phyloP scores from a whole-genome alignment of 2,113 vertebrate genomes.

The Anhinga rufa region DNA sequence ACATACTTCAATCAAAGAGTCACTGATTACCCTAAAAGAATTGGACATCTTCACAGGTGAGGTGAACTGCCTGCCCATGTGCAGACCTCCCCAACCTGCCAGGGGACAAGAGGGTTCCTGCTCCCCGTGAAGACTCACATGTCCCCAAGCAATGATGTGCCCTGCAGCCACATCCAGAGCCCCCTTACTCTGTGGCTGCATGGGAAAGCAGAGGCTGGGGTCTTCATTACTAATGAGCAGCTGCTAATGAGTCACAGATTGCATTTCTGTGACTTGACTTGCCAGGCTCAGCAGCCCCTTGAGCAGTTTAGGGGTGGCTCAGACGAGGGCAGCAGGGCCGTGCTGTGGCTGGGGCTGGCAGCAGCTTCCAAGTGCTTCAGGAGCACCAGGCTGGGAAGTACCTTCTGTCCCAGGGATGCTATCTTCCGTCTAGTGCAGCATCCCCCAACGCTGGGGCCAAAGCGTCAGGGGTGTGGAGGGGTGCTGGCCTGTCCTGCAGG shows the following conservation, averaged over 20 bases:
- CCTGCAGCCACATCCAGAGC: not conserved
- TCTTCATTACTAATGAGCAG: not conserved
- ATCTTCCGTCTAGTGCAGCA: accelerated
- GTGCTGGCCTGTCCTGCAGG: not conserved
- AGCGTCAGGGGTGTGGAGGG: no score
- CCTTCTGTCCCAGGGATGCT: not conserved
- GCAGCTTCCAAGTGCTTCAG: not conserved
- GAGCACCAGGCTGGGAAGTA: not conserved
- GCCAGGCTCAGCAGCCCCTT: not conserved
- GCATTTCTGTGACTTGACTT: not conserved
- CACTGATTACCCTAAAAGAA: not conserved
- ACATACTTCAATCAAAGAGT: not conserved
- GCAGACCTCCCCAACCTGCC: accelerated
- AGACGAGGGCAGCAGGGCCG: accelerated
- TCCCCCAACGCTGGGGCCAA: not conserved
- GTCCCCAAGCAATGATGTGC: accelerated
- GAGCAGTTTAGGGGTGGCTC: not conserved
- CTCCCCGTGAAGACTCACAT: accelerated
- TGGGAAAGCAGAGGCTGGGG: not conserved
- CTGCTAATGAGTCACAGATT: not conserved
- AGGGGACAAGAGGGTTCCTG: not conserved
- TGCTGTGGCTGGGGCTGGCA: not conserved
- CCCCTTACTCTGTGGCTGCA: not conserved
- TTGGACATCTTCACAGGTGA: accelerated
- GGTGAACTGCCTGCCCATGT: not conserved